Percentiles rank a stretch among this genome's conserved stretches.
These are phyloP conservation scores for Motacilla alba DNA, from an alignment of 2,113 vertebrate species.

Conservation along the genomic window DNA sequence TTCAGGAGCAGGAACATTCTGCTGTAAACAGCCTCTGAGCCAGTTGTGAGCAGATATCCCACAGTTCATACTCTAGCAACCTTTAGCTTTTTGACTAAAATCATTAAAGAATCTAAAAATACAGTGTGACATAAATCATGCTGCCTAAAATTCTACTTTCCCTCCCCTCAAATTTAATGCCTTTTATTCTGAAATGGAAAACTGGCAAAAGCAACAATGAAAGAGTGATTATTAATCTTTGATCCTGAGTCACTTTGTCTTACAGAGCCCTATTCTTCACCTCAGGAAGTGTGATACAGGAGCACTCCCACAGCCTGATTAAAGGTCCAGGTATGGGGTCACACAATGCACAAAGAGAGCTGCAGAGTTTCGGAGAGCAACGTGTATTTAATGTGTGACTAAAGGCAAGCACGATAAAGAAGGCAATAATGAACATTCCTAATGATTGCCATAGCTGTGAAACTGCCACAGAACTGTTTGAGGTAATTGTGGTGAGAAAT, in stretches of 20 bases:
- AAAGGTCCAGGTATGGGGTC: conserved; percentile 61
- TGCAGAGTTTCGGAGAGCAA: neutral
- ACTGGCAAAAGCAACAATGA: conserved; percentile 16
- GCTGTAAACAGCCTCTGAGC: neutral
- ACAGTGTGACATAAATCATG: neutral
- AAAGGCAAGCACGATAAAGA: neutral
- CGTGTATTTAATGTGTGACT: conserved; percentile 33
- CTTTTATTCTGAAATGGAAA: conserved; percentile 39
- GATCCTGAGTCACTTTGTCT: conserved; percentile 56
- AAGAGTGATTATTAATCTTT: conserved; percentile 63
- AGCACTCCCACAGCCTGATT: conserved; percentile 60
- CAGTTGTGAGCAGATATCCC: neutral
- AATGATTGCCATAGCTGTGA: neutral
- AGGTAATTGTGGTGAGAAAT: neutral
- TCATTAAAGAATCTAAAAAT: conserved; percentile 3
- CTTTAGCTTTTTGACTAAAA: neutral
- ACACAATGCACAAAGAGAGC: conserved; percentile 26
- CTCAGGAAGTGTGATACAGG: conserved; percentile 43
- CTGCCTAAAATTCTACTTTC: neutral
- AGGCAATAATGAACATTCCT: neutral
- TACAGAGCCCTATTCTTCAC: conserved; percentile 48
- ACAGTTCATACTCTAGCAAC: neutral
- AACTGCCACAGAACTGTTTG: neutral
- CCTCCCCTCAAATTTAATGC: neutral
- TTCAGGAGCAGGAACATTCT: neutral